A percentile compares a stretch with the other conserved stretches of the same genome.
phyloP scores from a whole-genome alignment of 2,888 invertebrate genomes.

The Chouioia cunea region DNA sequence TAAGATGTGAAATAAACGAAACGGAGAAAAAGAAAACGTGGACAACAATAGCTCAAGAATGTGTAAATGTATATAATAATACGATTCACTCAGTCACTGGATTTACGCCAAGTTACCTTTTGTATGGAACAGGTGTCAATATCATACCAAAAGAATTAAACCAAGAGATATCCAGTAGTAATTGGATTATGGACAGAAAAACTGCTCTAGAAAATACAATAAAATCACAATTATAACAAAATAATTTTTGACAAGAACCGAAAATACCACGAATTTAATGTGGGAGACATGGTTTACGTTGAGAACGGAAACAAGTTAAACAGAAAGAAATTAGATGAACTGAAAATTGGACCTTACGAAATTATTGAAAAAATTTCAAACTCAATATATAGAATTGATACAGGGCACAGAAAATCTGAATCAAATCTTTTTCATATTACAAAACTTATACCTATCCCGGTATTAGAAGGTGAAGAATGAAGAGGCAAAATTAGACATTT shows the following conservation, averaged over 20 bases:
- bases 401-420: constrained; percentile 43
- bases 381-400: constrained; percentile 42
- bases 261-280: constrained; percentile 24
- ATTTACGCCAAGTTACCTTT: constrained; percentile 49
- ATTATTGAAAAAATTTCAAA: constrained; percentile 46
- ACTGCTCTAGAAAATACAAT: constrained; percentile 45
- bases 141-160: constrained; percentile 47
- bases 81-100: constrained; percentile 48
- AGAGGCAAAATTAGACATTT: too few relatives aligned
- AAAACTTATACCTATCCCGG: too few relatives aligned
- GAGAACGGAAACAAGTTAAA: constrained; percentile 46
- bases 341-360: constrained; percentile 2
- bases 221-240: constrained; percentile 44
- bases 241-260: constrained; percentile 40
- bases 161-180: neutral
- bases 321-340: constrained; percentile 42
- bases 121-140: constrained; percentile 47
- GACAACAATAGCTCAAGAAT: constrained; percentile 52
- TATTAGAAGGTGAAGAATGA: too few relatives aligned
- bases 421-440: constrained; percentile 47
- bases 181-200: constrained; percentile 47
- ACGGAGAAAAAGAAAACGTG: constrained; percentile 51
- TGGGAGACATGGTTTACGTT: constrained; percentile 46
- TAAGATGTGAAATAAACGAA: constrained; percentile 54
- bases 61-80: constrained; percentile 52